These are phyloP conservation scores for Scaeva pyrastri DNA, from an alignment of 2,888 invertebrate genomes.

Conservation along the genomic window DNA sequence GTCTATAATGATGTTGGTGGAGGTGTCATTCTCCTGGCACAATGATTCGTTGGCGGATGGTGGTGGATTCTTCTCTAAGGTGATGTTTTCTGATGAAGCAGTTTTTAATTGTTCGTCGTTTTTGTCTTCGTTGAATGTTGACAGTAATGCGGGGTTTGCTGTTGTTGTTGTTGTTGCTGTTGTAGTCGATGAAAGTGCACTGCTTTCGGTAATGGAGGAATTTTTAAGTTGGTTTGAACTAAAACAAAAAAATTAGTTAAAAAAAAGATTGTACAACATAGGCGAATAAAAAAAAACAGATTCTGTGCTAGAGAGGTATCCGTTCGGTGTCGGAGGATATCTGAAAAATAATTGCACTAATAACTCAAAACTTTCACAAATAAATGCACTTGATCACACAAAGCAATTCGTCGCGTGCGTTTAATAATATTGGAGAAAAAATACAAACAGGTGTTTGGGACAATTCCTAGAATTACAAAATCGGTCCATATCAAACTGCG, in stretches of 20 bases:
- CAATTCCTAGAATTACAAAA: too few relatives aligned
- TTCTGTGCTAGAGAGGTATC: too few relatives aligned
- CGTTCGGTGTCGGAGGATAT: too few relatives aligned
- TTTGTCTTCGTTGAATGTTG: conserved; percentile 70
- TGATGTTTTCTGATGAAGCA: conserved; percentile 68
- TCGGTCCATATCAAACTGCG: too few relatives aligned
- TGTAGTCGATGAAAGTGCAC: conserved; percentile 36
- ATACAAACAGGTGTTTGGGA: too few relatives aligned
- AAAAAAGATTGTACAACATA: too few relatives aligned
- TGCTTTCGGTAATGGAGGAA: conserved; percentile 59
- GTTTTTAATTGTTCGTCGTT: conserved; percentile 58
- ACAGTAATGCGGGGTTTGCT: conserved; percentile 48
- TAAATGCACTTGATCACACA: too few relatives aligned
- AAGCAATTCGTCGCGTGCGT: too few relatives aligned
- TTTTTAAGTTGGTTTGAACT: conserved; percentile 65
- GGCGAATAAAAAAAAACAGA: too few relatives aligned
- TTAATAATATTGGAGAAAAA: too few relatives aligned
- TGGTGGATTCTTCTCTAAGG: conserved; percentile 65
- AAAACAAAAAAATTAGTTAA: background rate
- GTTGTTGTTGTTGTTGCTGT: conserved; percentile 9
- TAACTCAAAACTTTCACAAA: too few relatives aligned
- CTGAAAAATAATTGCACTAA: too few relatives aligned
- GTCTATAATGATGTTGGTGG: conserved; percentile 56
- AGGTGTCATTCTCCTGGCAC: conserved; percentile 72
- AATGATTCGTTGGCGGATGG: conserved; percentile 75